These are phyloP conservation scores for Enoplolaimus lenunculus DNA, from an alignment of 2,888 invertebrate species.

Conservation along the genomic window DNA sequence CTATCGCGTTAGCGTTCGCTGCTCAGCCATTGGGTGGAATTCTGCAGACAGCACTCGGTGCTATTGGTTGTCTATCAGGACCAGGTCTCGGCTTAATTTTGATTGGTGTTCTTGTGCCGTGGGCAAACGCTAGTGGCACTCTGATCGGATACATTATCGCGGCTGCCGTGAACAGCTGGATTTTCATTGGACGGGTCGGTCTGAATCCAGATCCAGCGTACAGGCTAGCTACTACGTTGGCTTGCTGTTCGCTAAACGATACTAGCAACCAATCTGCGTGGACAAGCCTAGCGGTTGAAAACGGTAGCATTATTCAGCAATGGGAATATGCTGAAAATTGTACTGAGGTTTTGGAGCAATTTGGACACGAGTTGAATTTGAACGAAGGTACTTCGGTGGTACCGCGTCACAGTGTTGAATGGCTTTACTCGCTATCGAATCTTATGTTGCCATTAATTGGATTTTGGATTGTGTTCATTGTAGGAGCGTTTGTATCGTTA, in stretches of 20 bases:
- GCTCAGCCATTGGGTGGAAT: slow-evolving; percentile 21
- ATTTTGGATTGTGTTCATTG: neutral
- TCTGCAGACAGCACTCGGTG: neutral
- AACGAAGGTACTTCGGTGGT: neutral
- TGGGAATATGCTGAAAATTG: neutral
- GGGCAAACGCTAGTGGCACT: slow-evolving; percentile 20
- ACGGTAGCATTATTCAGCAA: no score
- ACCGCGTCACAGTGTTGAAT: neutral
- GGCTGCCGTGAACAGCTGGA: neutral
- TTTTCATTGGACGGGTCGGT: slow-evolving; percentile 15
- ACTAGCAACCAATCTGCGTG: neutral
- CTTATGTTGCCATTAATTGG: slow-evolving; percentile 20
- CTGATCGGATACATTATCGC: slow-evolving; percentile 8
- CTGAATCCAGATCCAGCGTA: slow-evolving; percentile 1
- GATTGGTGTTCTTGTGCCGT: slow-evolving; percentile 18
- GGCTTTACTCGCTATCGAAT: slow-evolving; percentile 8
- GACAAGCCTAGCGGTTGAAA: neutral
- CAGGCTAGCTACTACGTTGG: slow-evolving; percentile 7
- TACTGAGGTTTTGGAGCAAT: neutral
- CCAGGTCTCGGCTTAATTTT: slow-evolving; percentile 19
- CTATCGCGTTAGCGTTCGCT: slow-evolving; percentile 20
- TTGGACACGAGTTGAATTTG: neutral
- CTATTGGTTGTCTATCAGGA: slow-evolving; percentile 17
- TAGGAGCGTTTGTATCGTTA: slow-evolving; percentile 16
- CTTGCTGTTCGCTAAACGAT: neutral